These are phyloP conservation scores for Benthochromis sp. DNA, from an alignment of 2,113 vertebrate species.

Conservation along the genomic window DNA sequence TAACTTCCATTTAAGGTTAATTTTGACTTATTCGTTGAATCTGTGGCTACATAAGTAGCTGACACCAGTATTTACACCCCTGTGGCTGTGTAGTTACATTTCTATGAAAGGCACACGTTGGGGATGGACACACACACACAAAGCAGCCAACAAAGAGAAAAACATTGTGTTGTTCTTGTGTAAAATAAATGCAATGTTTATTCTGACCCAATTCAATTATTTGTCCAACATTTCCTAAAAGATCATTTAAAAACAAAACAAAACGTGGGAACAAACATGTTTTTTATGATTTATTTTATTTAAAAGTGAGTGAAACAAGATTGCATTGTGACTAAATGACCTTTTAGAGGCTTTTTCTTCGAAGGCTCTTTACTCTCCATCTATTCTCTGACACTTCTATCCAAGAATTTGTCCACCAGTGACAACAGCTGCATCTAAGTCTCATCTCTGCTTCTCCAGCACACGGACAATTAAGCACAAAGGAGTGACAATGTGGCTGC, in stretches of 20 bases:
- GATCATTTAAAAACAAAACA: fast-evolving
- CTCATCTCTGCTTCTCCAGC: neutral
- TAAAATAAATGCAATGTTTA: neutral
- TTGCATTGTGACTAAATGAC: neutral
- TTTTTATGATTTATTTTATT: neutral
- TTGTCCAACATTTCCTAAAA: neutral
- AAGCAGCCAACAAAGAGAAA: neutral
- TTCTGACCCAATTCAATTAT: neutral
- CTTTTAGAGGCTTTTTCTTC: neutral
- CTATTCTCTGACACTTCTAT: neutral
- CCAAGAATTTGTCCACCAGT: neutral
- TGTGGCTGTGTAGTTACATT: neutral
- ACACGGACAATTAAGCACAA: conserved; percentile 30
- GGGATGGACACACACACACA: neutral
- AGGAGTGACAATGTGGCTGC: conserved; percentile 30
- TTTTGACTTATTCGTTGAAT: neutral
- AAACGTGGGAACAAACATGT: fast-evolving
- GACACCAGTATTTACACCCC: neutral
- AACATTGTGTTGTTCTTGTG: neutral
- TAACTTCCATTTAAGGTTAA: neutral
- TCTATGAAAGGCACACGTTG: neutral
- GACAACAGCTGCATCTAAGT: neutral
- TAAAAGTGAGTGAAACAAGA: neutral
- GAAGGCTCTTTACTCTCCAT: neutral
- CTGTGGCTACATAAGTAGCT: no score